phyloP scores from a whole-genome alignment of 2,888 invertebrate genomes.

The Tyria jacobaeae region DNA sequence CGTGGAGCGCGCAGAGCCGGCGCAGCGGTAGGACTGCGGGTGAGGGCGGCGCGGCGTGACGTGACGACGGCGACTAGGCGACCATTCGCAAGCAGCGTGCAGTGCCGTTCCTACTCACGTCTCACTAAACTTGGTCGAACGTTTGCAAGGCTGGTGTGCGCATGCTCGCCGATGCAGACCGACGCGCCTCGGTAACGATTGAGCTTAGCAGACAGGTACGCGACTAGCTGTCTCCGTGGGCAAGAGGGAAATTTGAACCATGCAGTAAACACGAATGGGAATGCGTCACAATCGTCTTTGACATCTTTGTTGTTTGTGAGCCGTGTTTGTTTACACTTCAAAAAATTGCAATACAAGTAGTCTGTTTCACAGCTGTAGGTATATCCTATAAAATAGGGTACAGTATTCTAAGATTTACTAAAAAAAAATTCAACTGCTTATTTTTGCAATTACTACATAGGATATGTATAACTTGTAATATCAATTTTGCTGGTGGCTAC shows the following conservation, averaged over 20 bases:
- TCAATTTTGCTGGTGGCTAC: not conserved
- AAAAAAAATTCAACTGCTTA: too few species aligned
- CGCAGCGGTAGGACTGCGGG: slow-evolving; percentile 83
- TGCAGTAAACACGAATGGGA: slow-evolving; percentile 67
- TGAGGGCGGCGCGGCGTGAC: slow-evolving; percentile 73
- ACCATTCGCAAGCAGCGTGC: slow-evolving; percentile 69
- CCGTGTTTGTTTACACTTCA: slow-evolving; percentile 39
- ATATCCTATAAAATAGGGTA: too few species aligned
- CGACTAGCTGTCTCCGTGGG: slow-evolving; percentile 81
- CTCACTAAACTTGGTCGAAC: slow-evolving; percentile 68
- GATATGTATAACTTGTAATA: too few species aligned
- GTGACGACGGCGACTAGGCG: slow-evolving; percentile 63
- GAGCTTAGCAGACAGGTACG: slow-evolving; percentile 77
- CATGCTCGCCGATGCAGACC: slow-evolving; percentile 83
- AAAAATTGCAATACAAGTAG: slow-evolving; percentile 15
- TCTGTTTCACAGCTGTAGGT: too few species aligned
- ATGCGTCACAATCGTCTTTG: slow-evolving; percentile 60
- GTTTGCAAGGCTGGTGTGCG: slow-evolving; percentile 68
- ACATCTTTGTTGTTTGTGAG: slow-evolving; percentile 47
- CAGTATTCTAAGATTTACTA: too few species aligned
- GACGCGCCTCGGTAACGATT: slow-evolving; percentile 83
- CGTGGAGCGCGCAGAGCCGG: slow-evolving; percentile 80
- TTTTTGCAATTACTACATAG: too few species aligned
- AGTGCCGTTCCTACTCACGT: slow-evolving; percentile 76
- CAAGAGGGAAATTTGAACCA: slow-evolving; percentile 79